Conservation (phyloP, 2,888 invertebrate genomes). For the Biston stratarius region DNA sequence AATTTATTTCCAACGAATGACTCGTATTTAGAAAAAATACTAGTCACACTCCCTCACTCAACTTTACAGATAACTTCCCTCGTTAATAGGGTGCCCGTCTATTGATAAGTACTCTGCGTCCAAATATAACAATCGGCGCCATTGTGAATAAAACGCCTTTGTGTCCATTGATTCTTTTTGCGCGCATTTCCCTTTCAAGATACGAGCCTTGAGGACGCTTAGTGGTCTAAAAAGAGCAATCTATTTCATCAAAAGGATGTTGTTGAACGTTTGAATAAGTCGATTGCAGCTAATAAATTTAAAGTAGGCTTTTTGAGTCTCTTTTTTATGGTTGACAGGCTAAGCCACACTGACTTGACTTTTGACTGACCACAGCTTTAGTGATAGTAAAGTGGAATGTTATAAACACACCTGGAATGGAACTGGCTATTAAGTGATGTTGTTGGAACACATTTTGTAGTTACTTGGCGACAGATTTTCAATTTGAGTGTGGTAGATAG, state of each 20-base stretch:
- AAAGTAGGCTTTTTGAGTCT: not conserved
- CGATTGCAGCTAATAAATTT: constrained; percentile 14
- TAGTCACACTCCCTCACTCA: not conserved
- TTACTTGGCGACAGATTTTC: too few species aligned
- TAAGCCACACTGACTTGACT: too few species aligned
- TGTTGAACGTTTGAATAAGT: not conserved
- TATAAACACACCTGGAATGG: too few species aligned
- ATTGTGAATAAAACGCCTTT: constrained; percentile 24
- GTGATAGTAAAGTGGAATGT: not conserved
- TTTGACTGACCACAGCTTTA: not conserved
- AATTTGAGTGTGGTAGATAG: too few species aligned
- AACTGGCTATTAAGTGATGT: too few species aligned
- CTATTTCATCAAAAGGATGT: constrained; percentile 16
- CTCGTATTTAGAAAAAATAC: not conserved
- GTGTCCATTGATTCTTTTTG: constrained; percentile 33
- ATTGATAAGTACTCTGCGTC: not conserved
- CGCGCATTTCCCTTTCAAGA: constrained; percentile 27
- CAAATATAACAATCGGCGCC: constrained; percentile 17
- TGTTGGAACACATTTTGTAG: too few species aligned
- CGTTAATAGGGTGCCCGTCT: not conserved
- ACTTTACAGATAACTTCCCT: not conserved
- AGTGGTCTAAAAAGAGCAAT: constrained; percentile 25
- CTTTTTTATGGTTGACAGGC: not conserved
- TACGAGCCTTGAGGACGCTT: constrained; percentile 19
- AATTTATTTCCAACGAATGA: not conserved